Conservation (phyloP, 2,888 invertebrate species). For the Craniophora ligustri region DNA sequence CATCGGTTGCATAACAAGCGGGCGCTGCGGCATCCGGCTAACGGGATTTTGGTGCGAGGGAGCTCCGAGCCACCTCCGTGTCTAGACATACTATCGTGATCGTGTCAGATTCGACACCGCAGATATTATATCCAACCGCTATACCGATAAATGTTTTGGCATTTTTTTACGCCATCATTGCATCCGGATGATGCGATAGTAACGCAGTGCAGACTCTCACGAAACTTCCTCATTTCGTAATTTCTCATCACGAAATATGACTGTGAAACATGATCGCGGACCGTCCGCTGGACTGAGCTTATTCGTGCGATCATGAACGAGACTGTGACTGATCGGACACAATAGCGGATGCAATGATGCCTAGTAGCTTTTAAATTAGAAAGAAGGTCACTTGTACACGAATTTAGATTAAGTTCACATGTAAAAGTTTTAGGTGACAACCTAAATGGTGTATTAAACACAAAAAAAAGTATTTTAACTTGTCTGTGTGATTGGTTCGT, state of each 20-base stretch:
- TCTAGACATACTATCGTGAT: constrained; percentile 64
- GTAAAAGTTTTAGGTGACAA: neutral
- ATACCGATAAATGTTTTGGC: constrained; percentile 48
- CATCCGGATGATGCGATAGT: constrained; percentile 50
- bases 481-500: constrained; percentile 68
- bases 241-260: constrained; percentile 74
- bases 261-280: constrained; percentile 56
- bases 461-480: constrained; percentile 21
- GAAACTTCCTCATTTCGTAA: constrained; percentile 72
- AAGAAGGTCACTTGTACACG: constrained; percentile 59
- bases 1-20: constrained; percentile 84
- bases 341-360: constrained; percentile 68
- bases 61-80: constrained; percentile 59
- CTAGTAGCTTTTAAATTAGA: constrained; percentile 60
- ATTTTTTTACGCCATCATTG: constrained; percentile 59
- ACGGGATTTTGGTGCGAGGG: constrained; percentile 75
- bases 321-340: constrained; percentile 79
- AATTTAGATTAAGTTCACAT: constrained; percentile 26
- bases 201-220: constrained; percentile 63
- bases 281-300: constrained; percentile 50
- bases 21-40: constrained; percentile 78
- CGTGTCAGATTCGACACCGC: constrained; percentile 59
- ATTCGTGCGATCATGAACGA: constrained; percentile 74
- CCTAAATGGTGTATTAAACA: too few relatives aligned
- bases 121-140: constrained; percentile 64